Percentiles rank a stretch among this genome's conserved stretches.
Evolutionary conservation across 2,113 vertebrate species (phyloP).

Genomic region (Maccullochella peelii): DNA sequence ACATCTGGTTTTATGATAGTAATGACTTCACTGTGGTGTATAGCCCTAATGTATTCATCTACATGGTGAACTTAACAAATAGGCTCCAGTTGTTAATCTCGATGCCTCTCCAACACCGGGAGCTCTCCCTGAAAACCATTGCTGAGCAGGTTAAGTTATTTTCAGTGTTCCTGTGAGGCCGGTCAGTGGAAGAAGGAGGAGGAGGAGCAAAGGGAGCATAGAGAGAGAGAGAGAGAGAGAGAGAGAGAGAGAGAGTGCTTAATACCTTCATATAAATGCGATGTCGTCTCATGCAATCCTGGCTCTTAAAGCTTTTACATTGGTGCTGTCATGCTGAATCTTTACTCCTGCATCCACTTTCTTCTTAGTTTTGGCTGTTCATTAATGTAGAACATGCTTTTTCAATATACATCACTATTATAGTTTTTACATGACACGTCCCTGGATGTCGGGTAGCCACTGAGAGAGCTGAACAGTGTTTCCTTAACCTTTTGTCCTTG

Average conservation of each 20-base stretch:
- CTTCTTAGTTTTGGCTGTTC: conserved; percentile 13
- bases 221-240: conserved; percentile 45
- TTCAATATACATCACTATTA: not conserved
- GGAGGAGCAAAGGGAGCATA: conserved; percentile 51
- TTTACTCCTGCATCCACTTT: conserved; percentile 31
- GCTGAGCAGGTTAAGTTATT: conserved; percentile 85
- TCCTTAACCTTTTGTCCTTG: conserved; percentile 76
- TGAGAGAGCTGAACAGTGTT: conserved; percentile 34
- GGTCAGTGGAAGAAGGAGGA: conserved; percentile 74
- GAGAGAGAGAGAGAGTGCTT: conserved; percentile 46
- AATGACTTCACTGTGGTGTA: conserved; percentile 72
- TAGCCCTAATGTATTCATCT: conserved; percentile 63
- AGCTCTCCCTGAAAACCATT: conserved; percentile 73
- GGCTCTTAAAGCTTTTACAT: conserved; percentile 38
- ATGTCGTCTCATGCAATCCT: conserved; percentile 55
- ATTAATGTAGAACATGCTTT: conserved; percentile 28
- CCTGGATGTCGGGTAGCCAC: conserved; percentile 13
- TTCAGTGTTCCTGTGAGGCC: conserved; percentile 83
- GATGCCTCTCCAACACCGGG: conserved; percentile 50
- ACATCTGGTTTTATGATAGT: conserved; percentile 80
- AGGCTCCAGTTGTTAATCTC: conserved; percentile 43
- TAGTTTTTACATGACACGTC: conserved; percentile 22
- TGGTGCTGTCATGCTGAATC: conserved; percentile 33
- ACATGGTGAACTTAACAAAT: conserved; percentile 55
- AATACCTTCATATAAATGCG: conserved; percentile 65